Evolutionary conservation across 2,797 vertebrate genomes (phyloP).

Genomic region (Ptychobarbus kaznakovi): DNA sequence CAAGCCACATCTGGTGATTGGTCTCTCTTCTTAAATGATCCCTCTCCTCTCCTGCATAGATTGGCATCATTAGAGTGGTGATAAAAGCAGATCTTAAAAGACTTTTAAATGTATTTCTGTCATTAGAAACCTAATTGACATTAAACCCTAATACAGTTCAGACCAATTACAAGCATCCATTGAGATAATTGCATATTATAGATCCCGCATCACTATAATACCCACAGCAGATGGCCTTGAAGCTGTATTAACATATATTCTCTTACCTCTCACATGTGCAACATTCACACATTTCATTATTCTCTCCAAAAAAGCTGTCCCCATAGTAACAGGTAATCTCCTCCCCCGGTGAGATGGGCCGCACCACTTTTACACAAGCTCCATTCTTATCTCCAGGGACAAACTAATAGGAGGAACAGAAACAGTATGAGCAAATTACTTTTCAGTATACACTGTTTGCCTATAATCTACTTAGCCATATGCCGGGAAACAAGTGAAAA

Average conservation of each 20-base stretch:
- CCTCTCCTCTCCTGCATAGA: conserved; percentile 84
- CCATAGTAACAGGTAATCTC: conserved; percentile 97
- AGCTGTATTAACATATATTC: conserved; percentile 6
- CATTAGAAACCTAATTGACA: conserved; percentile 6
- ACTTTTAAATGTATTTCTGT: neutral
- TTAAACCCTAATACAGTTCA: neutral
- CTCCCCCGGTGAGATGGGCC: conserved; percentile 90
- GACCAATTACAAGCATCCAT: neutral
- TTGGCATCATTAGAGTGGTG: neutral
- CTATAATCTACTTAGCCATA: neutral
- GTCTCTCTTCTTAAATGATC: conserved; percentile 83
- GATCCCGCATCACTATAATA: neutral
- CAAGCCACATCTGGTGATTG: conserved; percentile 74
- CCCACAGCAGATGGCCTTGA: neutral
- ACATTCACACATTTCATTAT: conserved; percentile 95
- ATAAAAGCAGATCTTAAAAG: neutral
- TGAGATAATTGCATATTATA: neutral
- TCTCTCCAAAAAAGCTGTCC: conserved; percentile 93
- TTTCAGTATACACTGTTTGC: conserved; percentile 1
- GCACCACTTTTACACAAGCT: conserved; percentile 90
- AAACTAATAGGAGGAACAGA: conserved; percentile 76
- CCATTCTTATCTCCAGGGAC: conserved; percentile 89
- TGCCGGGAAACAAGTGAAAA: conserved; percentile 20
- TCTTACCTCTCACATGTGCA: conserved; percentile 92
- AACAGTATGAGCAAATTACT: conserved; percentile 25